Base-by-base conservation (phyloP, 2,888 invertebrate species). In the Lagria hirta region DNA sequence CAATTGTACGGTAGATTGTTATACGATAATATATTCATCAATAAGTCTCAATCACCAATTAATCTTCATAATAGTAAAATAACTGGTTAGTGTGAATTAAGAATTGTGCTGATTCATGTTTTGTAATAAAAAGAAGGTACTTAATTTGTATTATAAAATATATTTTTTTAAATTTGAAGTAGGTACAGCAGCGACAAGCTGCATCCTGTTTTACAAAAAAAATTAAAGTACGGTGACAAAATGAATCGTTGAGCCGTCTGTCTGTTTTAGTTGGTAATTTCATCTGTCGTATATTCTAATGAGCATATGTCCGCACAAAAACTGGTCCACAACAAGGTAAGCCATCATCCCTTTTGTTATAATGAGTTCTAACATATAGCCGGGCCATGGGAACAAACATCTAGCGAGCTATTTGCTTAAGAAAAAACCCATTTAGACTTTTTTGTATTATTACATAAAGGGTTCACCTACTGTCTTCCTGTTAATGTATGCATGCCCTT, bases 401-500 rank as follows among this genome's bases (percentile, higher is more conserved):
- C 29, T 12, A 23, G 36, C 29, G 17, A 37, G 49, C 59, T 61
- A 64, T 65, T 65, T 66, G 62, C 63, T 62, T 61, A 66, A 62
- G 62, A 64, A 65, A 64, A 64, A 60, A 62, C 53, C 52, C 55
- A 55, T 55, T 57, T 55, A 48, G 48, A 42, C 18, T 49, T 42
- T 36, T 41, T 48, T n/a, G n/a, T n/a, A n/a, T n/a, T 62, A 56
- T 60, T 60, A 54, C 52, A 52, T 53, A 51, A 58, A 65, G 61
- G 67, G 67, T 64, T 66, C 55, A 54, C 59, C 64, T 60, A 63
- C 61, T 64, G 63, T 66, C 64, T 66, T 65, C 62, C 62, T 61
- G 58, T 62, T 68, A 66, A 66, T 66, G 64, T 66, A 66, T 66
- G 66, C 66, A 66, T 63, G 65, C 62, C 64, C 65, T 64, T 67